Percentiles rank a stretch among this genome's conserved stretches.
These are phyloP conservation scores for Acanthurus lineatus DNA, from an alignment of 2,797 vertebrate genomes.

Conservation along the genomic window DNA sequence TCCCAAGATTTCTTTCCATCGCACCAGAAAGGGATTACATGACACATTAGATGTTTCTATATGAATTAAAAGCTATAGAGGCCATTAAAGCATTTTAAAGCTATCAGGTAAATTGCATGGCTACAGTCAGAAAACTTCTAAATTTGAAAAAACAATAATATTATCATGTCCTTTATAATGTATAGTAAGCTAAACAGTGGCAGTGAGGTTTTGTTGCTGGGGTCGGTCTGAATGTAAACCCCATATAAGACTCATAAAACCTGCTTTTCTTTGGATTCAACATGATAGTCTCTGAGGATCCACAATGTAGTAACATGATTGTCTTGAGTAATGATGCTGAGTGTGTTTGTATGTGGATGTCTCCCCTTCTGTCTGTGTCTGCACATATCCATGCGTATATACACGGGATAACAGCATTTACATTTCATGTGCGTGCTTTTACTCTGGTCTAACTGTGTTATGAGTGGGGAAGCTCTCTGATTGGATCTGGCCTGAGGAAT, in stretches of 20 bases:
- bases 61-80: not conserved
- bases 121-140: not conserved
- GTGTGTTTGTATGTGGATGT: not conserved
- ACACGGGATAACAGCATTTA: not conserved
- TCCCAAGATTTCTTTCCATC: too few species aligned
- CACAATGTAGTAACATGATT: constrained; percentile 10
- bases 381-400: not conserved
- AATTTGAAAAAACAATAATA: not conserved
- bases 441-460: constrained; percentile 1
- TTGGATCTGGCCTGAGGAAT: constrained; percentile 52
- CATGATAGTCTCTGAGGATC: constrained; percentile 4
- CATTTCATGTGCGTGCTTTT: not conserved
- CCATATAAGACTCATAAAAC: not conserved
- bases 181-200: not conserved
- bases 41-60: not conserved
- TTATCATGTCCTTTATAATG: not conserved
- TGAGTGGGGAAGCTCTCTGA: constrained; percentile 19
- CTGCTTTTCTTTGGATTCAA: constrained; percentile 12
- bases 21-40: too few species aligned
- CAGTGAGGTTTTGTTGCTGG: constrained; percentile 14
- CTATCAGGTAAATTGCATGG: not conserved
- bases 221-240: constrained; percentile 5
- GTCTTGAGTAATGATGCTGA: constrained; percentile 17
- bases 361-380: not conserved
- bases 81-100: not conserved